Percentiles rank a stretch among this genome's conserved stretches.
Evolutionary conservation across 1,140 invertebrate species (phyloP).

Genomic region (Drosophila leontia): DNA sequence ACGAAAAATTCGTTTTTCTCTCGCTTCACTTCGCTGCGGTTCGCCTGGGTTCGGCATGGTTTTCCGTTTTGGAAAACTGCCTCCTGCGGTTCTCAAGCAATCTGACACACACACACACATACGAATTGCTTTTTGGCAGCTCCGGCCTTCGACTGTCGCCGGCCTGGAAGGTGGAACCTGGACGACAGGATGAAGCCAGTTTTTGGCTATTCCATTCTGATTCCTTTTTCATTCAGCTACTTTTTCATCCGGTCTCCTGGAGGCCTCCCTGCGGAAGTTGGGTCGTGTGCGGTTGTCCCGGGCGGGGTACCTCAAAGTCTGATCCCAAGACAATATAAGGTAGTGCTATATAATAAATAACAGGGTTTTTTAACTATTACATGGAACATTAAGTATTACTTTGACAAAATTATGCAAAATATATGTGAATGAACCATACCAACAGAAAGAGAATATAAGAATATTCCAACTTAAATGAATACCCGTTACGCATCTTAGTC

Average conservation of each 20-base stretch:
- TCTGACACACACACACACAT: conserved; percentile 20
- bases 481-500: no score
- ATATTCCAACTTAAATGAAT: no score
- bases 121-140: conserved; percentile 50
- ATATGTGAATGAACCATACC: no score
- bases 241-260: conserved; percentile 11
- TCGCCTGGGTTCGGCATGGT: conserved; percentile 28
- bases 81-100: conserved; percentile 44
- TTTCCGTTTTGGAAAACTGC: conserved; percentile 48
- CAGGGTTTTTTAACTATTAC: neutral
- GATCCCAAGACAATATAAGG: neutral
- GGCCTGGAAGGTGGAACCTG: conserved; percentile 14
- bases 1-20: conserved; percentile 76
- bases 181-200: conserved; percentile 17
- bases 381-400: neutral
- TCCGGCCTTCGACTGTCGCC: conserved; percentile 30
- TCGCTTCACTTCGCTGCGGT: conserved; percentile 42
- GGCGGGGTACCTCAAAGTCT: conserved; percentile 1
- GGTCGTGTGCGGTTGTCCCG: conserved; percentile 15
- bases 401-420: no score
- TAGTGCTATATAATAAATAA: no score
- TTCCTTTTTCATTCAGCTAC: conserved; percentile 13
- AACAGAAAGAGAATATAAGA: no score
- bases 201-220: conserved; percentile 38
- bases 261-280: conserved; percentile 20